Base-by-base conservation (phyloP, 53 echinoderm and acorn worm genomes). In the Astropecten irregularis region DNA sequence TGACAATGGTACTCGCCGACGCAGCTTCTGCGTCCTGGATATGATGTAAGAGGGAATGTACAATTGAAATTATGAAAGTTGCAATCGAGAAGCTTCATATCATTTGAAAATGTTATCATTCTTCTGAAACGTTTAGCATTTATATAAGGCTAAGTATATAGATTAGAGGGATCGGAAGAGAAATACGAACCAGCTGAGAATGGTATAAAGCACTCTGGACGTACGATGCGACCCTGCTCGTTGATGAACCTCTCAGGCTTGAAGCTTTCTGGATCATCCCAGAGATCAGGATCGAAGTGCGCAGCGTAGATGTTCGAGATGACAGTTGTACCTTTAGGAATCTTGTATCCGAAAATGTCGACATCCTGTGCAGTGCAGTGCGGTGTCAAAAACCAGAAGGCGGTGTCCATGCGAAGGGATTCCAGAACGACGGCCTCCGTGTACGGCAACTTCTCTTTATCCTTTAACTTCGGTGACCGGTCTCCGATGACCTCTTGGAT, bases 401-500 rank as follows among this genome's bases (percentile, higher is more conserved):
- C 47, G 31, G 60, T 77, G 29, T 77, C 77, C 33, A 73, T 35
- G 56, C 70, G 42, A 4, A 59, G 23, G 2, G 35, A 20, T 23
- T 82, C 82, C 48, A 64, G 29, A 21, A 82, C 65, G 14, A 35
- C 22, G 16, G 82, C 82, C 58, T 82, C 66, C 1, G 82, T 82
- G 66, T 83, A 68, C 0, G 83, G 36, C 67, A 83, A 50, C 32
- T 34, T 83, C n/a, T 50, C 53, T 38, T 68, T 66, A 37, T 83
- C 83, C 3, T 66, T 16, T 4, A 83, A 14, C 18, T 53, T 28
- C 2, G 83, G 83, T 0, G 50, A 53, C 5, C 68, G 83, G 55
- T 83, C 55, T 1, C 83, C 83, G 39, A 66, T 67, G 36, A 67
- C 68, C 7, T 66, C 39, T 54, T 83, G 83, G 22, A 83, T 83